Evolutionary conservation across 1,140 invertebrate genomes (phyloP).

Genomic region (Drosophila burlai): DNA sequence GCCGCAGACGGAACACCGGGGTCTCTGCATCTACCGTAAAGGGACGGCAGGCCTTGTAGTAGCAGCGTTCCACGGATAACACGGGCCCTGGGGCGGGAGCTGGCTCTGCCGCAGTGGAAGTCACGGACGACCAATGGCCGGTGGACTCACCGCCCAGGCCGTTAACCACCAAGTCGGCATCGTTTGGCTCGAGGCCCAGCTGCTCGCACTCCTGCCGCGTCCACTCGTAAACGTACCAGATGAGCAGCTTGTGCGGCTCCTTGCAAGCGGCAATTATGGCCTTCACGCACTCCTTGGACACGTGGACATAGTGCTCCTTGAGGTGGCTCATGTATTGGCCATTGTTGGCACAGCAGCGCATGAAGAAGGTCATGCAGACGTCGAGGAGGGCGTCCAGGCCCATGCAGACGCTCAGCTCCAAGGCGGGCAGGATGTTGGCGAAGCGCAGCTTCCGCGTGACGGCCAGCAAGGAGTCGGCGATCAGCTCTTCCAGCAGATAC

Average conservation of each 20-base stretch:
- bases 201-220: constrained; percentile 79
- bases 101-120: background rate
- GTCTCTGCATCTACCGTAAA: constrained; percentile 70
- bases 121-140: constrained; percentile 19
- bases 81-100: constrained; percentile 23
- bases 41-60: constrained; percentile 80
- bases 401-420: constrained; percentile 79
- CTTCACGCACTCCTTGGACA: constrained; percentile 82
- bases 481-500: constrained; percentile 77
- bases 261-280: constrained; percentile 76
- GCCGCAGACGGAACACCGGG: constrained; percentile 53
- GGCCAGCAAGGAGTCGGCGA: constrained; percentile 58
- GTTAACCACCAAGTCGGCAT: constrained; percentile 47
- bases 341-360: constrained; percentile 78
- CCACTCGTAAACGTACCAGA: constrained; percentile 83
- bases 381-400: constrained; percentile 73
- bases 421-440: constrained; percentile 75
- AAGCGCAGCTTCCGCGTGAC: constrained; percentile 73
- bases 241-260: constrained; percentile 70
- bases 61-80: constrained; percentile 70
- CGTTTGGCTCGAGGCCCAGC: constrained; percentile 51
- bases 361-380: constrained; percentile 78
- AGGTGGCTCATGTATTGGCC: constrained; percentile 70
- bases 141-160: constrained; percentile 17
- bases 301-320: constrained; percentile 74